Evolutionary conservation across 2,113 vertebrate genomes (phyloP).

Genomic region (Rhinogobius similis): DNA sequence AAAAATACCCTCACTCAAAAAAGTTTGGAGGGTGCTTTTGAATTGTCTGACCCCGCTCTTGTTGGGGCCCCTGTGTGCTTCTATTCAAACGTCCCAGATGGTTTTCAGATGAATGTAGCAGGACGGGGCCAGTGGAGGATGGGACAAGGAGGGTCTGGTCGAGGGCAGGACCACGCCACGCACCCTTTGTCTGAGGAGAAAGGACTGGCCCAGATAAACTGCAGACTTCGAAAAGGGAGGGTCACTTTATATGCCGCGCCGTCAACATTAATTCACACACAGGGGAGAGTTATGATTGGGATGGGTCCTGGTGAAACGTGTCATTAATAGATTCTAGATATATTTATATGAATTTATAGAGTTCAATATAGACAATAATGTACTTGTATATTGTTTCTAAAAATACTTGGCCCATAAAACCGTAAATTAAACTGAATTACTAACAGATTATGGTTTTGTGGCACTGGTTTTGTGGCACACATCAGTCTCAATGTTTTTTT

Average conservation of each 20-base stretch:
- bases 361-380: no score
- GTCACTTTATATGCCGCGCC: not conserved
- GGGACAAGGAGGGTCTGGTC: constrained; percentile 37
- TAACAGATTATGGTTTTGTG: not conserved
- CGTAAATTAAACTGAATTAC: no score
- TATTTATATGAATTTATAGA: not conserved
- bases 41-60: constrained; percentile 48
- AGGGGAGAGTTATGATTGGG: not conserved
- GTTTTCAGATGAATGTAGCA: constrained; percentile 55
- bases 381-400: no score
- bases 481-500: no score
- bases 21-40: constrained; percentile 24
- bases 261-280: not conserved
- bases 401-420: no score
- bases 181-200: constrained; percentile 23
- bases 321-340: not conserved
- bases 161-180: constrained; percentile 9
- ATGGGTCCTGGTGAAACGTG: not conserved
- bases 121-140: constrained; percentile 51
- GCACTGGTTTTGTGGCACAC: no score
- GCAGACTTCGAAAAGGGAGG: constrained; percentile 5
- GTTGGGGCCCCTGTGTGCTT: constrained; percentile 46
- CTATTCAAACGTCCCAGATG: constrained; percentile 65
- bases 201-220: constrained; percentile 18
- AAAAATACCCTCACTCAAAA: constrained; percentile 25